Conservation (phyloP, 2,113 vertebrate species). For the Cettia cetti region DNA sequence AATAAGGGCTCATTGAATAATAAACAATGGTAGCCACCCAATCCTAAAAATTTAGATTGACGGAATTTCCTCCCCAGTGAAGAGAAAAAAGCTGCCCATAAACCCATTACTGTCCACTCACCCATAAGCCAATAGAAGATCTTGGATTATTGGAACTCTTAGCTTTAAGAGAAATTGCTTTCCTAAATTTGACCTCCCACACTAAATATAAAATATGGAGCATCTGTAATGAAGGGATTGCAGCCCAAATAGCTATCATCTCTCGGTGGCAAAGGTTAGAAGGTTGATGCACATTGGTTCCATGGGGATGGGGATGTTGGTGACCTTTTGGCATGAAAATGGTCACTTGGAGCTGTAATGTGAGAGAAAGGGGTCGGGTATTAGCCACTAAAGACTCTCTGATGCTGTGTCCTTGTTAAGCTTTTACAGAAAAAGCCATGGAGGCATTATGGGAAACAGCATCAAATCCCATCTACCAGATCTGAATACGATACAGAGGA, state of each 20-base stretch:
- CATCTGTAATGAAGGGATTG: conserved; percentile 85
- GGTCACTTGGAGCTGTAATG: conserved; percentile 78
- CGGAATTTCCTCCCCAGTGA: conserved; percentile 64
- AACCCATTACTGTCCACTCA: conserved; percentile 75
- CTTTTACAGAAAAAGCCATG: conserved; percentile 57
- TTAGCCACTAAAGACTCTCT: conserved; percentile 72
- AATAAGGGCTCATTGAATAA: conserved; percentile 79
- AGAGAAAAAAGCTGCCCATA: conserved; percentile 69
- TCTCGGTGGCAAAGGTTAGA: conserved; percentile 73
- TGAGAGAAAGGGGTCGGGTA: conserved; percentile 69
- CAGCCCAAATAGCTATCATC: conserved; percentile 80
- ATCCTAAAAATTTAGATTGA: conserved; percentile 76
- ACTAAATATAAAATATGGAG: conserved; percentile 93
- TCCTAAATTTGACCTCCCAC: conserved; percentile 84
- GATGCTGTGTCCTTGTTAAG: conserved; percentile 68
- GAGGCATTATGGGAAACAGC: conserved; percentile 52
- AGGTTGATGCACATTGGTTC: conserved; percentile 72
- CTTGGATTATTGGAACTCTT: conserved; percentile 73
- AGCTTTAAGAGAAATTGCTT: conserved; percentile 87
- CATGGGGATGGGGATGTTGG: conserved; percentile 62
- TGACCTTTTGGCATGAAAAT: conserved; percentile 80
- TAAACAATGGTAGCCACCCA: conserved; percentile 70
- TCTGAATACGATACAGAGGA: conserved; percentile 52
- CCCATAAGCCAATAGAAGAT: conserved; percentile 73
- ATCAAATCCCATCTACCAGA: conserved; percentile 66